Evolutionary conservation across 2,888 invertebrate genomes (phyloP), one percentile per base, ranked within the genome.

Genomic region (Drosophila demipolita): DNA sequence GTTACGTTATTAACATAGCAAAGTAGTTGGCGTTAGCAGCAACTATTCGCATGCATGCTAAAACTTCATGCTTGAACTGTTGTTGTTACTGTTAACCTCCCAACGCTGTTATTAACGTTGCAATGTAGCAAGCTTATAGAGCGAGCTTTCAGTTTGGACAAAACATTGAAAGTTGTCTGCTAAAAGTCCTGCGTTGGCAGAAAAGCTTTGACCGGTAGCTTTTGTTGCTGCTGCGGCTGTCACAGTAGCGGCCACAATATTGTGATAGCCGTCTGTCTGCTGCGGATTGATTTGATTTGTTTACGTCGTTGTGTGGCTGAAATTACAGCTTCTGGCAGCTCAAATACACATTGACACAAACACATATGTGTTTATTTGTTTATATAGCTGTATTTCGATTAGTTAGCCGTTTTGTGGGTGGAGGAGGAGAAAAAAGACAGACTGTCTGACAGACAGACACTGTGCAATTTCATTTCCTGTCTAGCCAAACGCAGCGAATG

Each of bases 381-480:
- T 48, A n/a, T 17, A 11, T 55, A 20, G 23, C 23, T 17, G 50
- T 38, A 62, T 60, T 69, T 55, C 49, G 66, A 42, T 79, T 74
- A 74, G 76, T 64, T 80, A 60, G 75, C 80, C 63, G 45, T 59
- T 66, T 48, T 45, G 48, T 54, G 49, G 20, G 32, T 65, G 48
- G 12, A 12, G 33, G 38, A 9, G 4, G 32, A 38, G 23, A 32
- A 20, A 23, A 12, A 20, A 60, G 36, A 29, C 20, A 48, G 45
- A 17, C 52, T 35, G 45, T 12, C 52, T 35, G 29, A 50, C 23
- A 48, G 49, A 32, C 15, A 35, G 50, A 32, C 23, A 66, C 68
- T 45, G 67, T 74, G 85, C 72, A 72, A 76, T 79, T 82, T 68
- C 70, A 88, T 87, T 87, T 83, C 87, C 89, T 89, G 84, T 80